A percentile compares a stretch with the other conserved stretches of the same genome.
phyloP scores from a whole-genome alignment of 2,888 invertebrate genomes.

The Xestoiulus laeticollis region DNA sequence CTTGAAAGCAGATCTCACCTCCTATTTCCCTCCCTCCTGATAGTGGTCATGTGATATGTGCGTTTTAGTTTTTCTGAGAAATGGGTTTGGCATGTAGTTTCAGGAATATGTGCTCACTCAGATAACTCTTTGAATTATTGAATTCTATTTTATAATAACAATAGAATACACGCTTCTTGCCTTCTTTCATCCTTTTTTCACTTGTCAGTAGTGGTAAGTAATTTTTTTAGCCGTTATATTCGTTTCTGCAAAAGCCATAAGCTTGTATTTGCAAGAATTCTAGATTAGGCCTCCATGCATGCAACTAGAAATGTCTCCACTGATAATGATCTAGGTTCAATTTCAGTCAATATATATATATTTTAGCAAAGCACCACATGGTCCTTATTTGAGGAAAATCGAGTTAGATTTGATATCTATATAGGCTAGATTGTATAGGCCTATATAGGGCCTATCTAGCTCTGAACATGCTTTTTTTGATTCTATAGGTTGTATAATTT shows the following conservation, averaged over 20 bases:
- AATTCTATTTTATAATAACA: constrained; percentile 23
- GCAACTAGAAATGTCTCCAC: background rate
- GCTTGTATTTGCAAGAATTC: constrained; percentile 12
- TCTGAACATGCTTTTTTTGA: background rate
- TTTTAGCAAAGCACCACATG: background rate
- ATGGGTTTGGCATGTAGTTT: constrained; percentile 44
- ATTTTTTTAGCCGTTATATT: background rate
- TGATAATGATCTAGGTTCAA: constrained; percentile 23
- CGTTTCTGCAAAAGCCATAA: background rate
- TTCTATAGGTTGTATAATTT: background rate
- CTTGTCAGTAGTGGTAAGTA: constrained; percentile 32
- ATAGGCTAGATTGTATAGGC: background rate
- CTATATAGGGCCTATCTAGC: background rate
- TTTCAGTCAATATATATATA: background rate
- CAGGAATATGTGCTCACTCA: constrained; percentile 10
- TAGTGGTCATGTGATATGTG: constrained; percentile 41
- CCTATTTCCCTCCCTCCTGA: background rate
- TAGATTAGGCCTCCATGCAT: background rate
- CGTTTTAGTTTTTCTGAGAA: constrained; percentile 47
- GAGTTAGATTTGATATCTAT: background rate
- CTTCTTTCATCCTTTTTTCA: background rate
- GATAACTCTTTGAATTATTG: constrained; percentile 32
- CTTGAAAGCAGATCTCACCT: background rate
- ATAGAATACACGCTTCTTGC: constrained; percentile 38
- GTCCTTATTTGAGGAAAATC: background rate